Percentiles rank a stretch among this genome's conserved stretches.
phyloP scores from a whole-genome alignment of 2,113 vertebrate genomes.

The Ciconia maguari region DNA sequence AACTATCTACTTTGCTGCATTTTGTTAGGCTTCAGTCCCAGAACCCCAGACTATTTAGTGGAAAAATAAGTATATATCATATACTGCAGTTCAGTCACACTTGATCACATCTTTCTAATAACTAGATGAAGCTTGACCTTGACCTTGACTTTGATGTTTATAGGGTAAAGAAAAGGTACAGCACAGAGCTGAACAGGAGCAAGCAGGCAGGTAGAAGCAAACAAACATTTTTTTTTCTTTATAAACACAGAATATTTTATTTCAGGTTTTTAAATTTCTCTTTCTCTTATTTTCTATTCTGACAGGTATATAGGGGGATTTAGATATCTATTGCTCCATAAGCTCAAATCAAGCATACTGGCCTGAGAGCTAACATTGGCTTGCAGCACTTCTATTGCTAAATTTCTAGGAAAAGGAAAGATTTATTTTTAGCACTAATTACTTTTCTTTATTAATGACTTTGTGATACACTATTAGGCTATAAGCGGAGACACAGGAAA shows the following conservation, averaged over 20 bases:
- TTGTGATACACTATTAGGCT: background rate
- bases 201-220: background rate
- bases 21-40: background rate
- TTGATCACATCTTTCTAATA: conserved; percentile 12
- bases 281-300: background rate
- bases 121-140: background rate
- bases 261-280: background rate
- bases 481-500: background rate
- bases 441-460: conserved; percentile 32
- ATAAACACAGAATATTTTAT: background rate
- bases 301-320: background rate
- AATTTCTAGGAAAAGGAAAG: background rate
- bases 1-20: background rate
- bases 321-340: background rate
- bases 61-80: background rate
- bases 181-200: background rate
- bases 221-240: background rate
- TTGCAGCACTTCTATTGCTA: background rate
- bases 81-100: background rate
- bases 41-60: background rate
- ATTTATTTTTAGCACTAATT: background rate
- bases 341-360: background rate
- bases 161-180: background rate
- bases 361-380: background rate
- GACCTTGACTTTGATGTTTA: background rate